Base-by-base conservation (phyloP, 2,797 vertebrate genomes). In the Orestias chungarensis region DNA sequence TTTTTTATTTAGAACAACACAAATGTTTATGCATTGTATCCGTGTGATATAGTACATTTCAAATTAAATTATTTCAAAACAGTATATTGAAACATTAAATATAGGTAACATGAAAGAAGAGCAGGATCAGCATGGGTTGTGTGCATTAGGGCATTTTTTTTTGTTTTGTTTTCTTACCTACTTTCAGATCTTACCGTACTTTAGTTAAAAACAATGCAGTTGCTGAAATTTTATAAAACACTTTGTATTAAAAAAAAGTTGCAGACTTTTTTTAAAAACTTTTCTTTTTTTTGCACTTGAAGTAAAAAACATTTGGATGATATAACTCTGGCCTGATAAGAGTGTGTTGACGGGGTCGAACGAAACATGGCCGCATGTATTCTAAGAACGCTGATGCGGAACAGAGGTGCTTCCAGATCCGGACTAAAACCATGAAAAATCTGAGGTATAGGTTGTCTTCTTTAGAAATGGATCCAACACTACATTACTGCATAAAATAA, bases 381-480 rank as follows among this genome's bases (percentile, higher is more conserved):
- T 80, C 77, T 82, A 70, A 82, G 84, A 85, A 57, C 86, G 84
- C 73, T 83, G 80, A 86, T 88, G 87, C 76, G 82, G 76, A 87
- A 84, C 76, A 82, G 74, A 79, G 66, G 81, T 88, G 87, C 82
- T 88, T 81, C 78, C 80, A 77, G 85, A 84, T 78, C 66, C 65
- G 52, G 85, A 91, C 82, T 88, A 86, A 91, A 90, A 86, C 87
- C 86, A 86, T 92, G 84, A 91, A 64, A 85, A 82, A 89, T 93
- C 92, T 95, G 95, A 95, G 95, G 95, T 95, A 95, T 92, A 93
- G 86, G 94, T 95, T 95, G 94, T 95, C 85, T 93, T 93, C 88
- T 88, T 94, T 93, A 92, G 83, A 93, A 94, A 91, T 93, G 92
- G 89, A 87, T 90, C 92, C 88, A 86, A 92, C 88, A 91, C 87